Conservation (phyloP, 2,113 vertebrate species). For the Leptobrachium leishanense region DNA sequence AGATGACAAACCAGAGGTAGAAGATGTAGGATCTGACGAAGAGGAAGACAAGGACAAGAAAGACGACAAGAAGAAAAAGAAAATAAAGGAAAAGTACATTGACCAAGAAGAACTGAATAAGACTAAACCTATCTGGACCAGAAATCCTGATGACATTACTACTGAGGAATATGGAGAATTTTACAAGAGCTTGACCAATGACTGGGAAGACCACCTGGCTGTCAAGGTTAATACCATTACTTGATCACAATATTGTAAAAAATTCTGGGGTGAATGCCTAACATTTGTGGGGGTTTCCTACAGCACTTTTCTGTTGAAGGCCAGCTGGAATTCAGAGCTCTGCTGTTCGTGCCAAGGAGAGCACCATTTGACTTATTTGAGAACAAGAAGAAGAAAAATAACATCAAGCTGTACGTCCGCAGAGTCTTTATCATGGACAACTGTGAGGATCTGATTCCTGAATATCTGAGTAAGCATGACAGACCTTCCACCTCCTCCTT, state of each 20-base stretch:
- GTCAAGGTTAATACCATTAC: conserved; percentile 69
- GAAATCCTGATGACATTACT: conserved; percentile 92
- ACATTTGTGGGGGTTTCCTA: background rate
- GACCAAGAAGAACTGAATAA: conserved; percentile 69
- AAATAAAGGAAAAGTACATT: conserved; percentile 77
- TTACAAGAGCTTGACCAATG: conserved; percentile 91
- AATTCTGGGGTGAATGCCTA: background rate
- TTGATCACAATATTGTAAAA: background rate
- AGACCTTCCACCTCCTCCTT: fast-evolving
- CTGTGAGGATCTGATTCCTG: conserved; percentile 92
- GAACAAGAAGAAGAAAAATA: conserved; percentile 94
- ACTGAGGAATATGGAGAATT: conserved; percentile 95
- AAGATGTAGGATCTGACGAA: conserved; percentile 78
- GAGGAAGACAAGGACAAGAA: conserved; percentile 81
- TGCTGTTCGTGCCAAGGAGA: conserved; percentile 88
- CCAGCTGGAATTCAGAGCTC: conserved; percentile 89
- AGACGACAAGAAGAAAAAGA: conserved; percentile 76
- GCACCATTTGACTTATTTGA: conserved; percentile 94
- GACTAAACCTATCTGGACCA: conserved; percentile 84
- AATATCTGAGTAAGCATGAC: conserved; percentile 87
- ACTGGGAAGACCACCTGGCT: conserved; percentile 83
- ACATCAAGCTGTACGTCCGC: conserved; percentile 92
- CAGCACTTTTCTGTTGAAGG: conserved; percentile 98
- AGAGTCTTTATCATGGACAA: conserved; percentile 99
- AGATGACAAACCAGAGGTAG: conserved; percentile 80